A percentile compares a stretch with the other conserved stretches of the same genome.
phyloP scores from a whole-genome alignment of 2,797 vertebrate species.

The Pseudochromis fuscus region DNA sequence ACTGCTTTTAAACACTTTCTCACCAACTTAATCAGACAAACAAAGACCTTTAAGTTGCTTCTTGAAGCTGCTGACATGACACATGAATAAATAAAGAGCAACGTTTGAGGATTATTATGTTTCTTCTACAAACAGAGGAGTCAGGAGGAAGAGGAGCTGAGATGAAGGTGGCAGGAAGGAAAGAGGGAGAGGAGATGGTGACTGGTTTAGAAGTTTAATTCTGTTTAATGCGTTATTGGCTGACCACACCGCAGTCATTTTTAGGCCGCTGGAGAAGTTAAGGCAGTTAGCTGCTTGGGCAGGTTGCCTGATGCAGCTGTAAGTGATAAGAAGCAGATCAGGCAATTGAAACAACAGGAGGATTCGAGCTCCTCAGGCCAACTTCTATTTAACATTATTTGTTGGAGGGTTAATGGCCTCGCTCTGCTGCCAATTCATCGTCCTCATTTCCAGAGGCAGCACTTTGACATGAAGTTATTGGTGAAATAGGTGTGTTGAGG shows the following conservation, averaged over 20 bases:
- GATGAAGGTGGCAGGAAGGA: background rate
- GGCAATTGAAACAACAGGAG: background rate
- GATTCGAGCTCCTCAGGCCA: background rate
- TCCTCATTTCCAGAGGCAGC: background rate
- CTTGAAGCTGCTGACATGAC: constrained; percentile 37
- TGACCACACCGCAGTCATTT: constrained; percentile 3
- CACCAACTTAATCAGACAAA: constrained; percentile 19
- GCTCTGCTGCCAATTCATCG: background rate
- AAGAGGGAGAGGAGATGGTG: constrained; percentile 1
- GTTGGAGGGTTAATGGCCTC: constrained; percentile 3
- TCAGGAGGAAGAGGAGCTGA: constrained; percentile 2
- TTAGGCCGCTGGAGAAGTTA: constrained; percentile 4
- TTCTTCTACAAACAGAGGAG: constrained; percentile 43
- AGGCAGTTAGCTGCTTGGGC: constrained; percentile 18
- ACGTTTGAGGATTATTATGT: constrained; percentile 51
- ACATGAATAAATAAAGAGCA: constrained; percentile 54
- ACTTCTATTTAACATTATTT: too few relatives aligned
- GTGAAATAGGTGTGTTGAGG: background rate
- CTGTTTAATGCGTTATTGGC: constrained; percentile 50
- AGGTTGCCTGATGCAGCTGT: constrained; percentile 4
- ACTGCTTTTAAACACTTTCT: constrained; percentile 16
- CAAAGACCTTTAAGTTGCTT: background rate
- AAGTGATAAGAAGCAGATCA: constrained; percentile 7
- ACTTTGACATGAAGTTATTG: background rate
- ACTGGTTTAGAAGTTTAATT: constrained; percentile 49